Evolutionary conservation across 2,113 vertebrate species (phyloP).

Genomic region (Myodes glareolus): DNA sequence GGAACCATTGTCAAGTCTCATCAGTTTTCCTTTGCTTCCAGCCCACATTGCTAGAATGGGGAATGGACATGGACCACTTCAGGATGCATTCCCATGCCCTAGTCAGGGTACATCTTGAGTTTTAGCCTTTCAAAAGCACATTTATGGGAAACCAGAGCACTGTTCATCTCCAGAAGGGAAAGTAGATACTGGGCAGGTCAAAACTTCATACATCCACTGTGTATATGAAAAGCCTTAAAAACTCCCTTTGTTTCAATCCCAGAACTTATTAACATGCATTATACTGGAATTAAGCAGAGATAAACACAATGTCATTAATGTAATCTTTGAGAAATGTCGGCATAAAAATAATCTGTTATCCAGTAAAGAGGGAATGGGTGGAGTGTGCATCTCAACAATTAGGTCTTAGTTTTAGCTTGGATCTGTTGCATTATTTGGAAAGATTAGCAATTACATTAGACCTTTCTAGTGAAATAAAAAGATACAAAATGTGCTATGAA

Average conservation of each 20-base stretch:
- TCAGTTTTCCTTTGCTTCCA: not conserved
- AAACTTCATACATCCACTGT: not conserved
- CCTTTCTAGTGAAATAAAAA: constrained; percentile 23
- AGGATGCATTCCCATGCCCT: not conserved
- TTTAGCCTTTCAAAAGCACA: not conserved
- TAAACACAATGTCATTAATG: not conserved
- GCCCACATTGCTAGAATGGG: not conserved
- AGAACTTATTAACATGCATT: constrained; percentile 9
- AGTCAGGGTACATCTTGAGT: not conserved
- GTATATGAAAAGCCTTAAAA: not conserved
- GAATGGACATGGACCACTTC: not conserved
- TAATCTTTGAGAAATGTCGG: not conserved
- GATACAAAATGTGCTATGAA: not conserved
- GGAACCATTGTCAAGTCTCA: not conserved
- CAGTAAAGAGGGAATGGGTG: not conserved
- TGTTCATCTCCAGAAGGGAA: not conserved
- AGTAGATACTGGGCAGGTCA: not conserved
- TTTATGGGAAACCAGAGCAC: not conserved
- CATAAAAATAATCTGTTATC: constrained; percentile 18
- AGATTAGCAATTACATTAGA: not conserved
- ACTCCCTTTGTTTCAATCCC: not conserved
- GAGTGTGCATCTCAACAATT: not conserved
- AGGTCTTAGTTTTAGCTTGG: not conserved
- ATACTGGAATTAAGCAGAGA: not conserved
- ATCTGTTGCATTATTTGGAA: not conserved